Base-by-base conservation (phyloP, 2,797 vertebrate species). In the Phataginus tricuspis region DNA sequence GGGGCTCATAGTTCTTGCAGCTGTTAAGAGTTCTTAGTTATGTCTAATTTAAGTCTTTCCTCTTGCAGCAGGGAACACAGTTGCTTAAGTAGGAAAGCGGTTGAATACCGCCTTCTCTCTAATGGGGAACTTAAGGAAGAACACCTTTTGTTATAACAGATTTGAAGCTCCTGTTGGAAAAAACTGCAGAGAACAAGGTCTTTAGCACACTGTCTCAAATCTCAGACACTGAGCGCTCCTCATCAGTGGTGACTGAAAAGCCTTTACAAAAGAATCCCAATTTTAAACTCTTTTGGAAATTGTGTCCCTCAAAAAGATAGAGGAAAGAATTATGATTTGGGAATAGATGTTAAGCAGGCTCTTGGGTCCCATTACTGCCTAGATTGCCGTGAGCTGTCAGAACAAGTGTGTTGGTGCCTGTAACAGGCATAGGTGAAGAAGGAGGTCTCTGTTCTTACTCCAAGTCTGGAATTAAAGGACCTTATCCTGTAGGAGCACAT, bases 11-110 rank as follows among this genome's bases (percentile, higher is more conserved):
- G 55, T 83, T 82, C 88, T 61, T 95, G 95, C 97, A 98, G 95
- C 97, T 97, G 96, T 92, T 94, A 31, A 7, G 84, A 77, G 27
- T 80, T 95, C 85, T 96, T 95, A 21, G 9, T 23, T 80, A 42
- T 74, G 25, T 84, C 96, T 96, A 96, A 95, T 96, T 97, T 96
- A 86, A 96, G 94, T 91, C 78, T 90, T 18, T 86, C 39, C 45
- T 96, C n/a, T 80, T 92, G 42, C 3, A 94, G 85, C 53, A 80
- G 71, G 74, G 95, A 94, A 31, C 53, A 71, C 69, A 91, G 86
- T 96, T 95, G 79, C 88, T 96, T 69, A 95, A 92, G 68, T 59
- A 87, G 89, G 61, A 87, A 94, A 51, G 66, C 4, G 31, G 34
- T 72, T 59, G 42, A 49, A 45, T 96, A 29, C 59, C 88, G 86